A percentile compares a stretch with the other conserved stretches of the same genome.
Conservation (phyloP, 2,888 invertebrate species). For the Chelonus formosanus region DNA sequence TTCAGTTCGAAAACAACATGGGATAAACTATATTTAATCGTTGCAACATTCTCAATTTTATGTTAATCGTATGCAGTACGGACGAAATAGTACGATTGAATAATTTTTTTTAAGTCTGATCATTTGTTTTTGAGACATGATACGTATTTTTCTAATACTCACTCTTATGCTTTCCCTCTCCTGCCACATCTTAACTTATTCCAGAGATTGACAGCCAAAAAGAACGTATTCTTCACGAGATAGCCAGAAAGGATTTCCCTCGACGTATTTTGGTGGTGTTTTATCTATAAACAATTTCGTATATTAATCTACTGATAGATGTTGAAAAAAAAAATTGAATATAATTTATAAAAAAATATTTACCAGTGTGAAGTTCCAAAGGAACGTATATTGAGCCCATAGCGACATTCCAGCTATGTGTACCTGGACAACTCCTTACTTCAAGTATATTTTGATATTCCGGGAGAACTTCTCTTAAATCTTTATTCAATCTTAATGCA, state of each 20-base stretch:
- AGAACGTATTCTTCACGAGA: constrained; percentile 64
- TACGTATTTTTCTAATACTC: neutral
- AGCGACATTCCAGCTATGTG: constrained; percentile 63
- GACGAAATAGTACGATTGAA: constrained; percentile 21
- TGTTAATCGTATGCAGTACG: constrained; percentile 39
- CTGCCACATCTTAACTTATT: constrained; percentile 32
- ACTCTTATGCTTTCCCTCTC: neutral
- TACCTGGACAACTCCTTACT: constrained; percentile 60
- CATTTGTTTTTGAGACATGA: constrained; percentile 1
- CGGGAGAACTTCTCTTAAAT: constrained; percentile 60
- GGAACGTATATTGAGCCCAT: constrained; percentile 64
- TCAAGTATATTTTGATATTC: constrained; percentile 60
- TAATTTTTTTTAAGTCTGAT: neutral
- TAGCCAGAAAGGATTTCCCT: constrained; percentile 64
- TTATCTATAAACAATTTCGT: constrained; percentile 51
- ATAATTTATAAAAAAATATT: constrained; percentile 20
- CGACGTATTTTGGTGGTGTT: constrained; percentile 60
- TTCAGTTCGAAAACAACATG: constrained; percentile 52
- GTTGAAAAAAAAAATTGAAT: neutral
- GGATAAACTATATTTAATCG: constrained; percentile 55
- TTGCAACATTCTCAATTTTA: constrained; percentile 53
- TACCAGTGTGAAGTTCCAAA: constrained; percentile 61
- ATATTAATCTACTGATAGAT: neutral
- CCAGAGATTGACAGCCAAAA: constrained; percentile 62
- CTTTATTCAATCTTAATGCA: constrained; percentile 59